Evolutionary conservation across 30 jellyfish, hydroid and myxozoan species (phyloP).

Genomic region (Turritopsis rubra): DNA sequence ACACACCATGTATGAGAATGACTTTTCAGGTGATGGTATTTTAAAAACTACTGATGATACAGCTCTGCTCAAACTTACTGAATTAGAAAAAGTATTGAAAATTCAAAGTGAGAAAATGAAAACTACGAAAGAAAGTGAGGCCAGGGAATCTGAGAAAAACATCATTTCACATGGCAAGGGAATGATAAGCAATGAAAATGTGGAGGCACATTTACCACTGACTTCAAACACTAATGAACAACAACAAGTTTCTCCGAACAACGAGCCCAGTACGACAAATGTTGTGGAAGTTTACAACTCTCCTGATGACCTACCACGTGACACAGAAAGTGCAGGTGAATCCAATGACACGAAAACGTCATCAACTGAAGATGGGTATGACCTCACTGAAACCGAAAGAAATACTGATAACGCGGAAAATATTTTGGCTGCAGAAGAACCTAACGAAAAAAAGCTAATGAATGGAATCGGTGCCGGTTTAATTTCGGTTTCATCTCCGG

Average conservation of each 20-base stretch:
- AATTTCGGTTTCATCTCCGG: background rate
- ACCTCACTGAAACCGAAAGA: background rate
- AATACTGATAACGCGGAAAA: background rate
- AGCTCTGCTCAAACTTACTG: background rate
- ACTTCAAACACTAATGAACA: background rate
- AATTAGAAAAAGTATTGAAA: background rate
- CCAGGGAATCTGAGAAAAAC: background rate
- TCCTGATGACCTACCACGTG: background rate
- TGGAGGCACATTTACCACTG: background rate
- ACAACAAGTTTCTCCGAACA: background rate
- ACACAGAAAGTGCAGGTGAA: background rate
- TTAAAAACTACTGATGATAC: background rate
- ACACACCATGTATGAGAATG: background rate
- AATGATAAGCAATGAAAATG: background rate
- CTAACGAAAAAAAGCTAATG: background rate
- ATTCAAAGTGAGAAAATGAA: background rate
- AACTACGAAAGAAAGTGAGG: background rate
- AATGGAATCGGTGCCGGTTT: background rate
- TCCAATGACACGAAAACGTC: slow-evolving; percentile 1
- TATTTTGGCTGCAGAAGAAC: background rate
- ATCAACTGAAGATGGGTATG: background rate
- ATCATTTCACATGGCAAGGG: background rate
- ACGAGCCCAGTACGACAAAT: background rate
- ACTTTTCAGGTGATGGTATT: background rate
- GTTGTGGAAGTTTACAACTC: background rate